Percentiles rank a stretch among this genome's conserved stretches.
Conservation (phyloP, 2,888 invertebrate species). For the Acrobasis repandana region DNA sequence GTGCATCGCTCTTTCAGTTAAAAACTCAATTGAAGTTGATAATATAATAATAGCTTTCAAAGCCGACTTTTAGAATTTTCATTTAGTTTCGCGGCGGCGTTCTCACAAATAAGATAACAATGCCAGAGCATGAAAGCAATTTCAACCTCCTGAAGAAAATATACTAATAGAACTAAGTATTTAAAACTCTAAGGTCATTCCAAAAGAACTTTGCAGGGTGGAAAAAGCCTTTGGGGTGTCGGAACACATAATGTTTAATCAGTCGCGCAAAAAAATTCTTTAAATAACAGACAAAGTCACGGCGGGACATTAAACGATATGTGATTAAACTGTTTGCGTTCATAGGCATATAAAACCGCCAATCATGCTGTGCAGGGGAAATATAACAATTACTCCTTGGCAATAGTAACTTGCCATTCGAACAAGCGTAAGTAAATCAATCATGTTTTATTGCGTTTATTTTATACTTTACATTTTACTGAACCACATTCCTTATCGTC, state of each 20-base stretch:
- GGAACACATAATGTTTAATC: constrained; percentile 12
- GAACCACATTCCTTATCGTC: constrained; percentile 4
- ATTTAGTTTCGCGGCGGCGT: constrained; percentile 34
- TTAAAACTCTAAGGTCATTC: constrained; percentile 32
- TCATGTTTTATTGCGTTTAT: constrained; percentile 8
- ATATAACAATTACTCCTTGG: not conserved
- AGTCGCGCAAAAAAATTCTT: constrained; percentile 5
- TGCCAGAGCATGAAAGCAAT: constrained; percentile 33
- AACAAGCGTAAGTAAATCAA: constrained; percentile 4
- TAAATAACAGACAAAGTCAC: constrained; percentile 5
- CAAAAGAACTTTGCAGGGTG: constrained; percentile 26
- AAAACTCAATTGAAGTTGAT: constrained; percentile 39
- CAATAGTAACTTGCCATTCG: not conserved
- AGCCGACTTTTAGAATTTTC: constrained; percentile 40
- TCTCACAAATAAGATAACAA: constrained; percentile 31
- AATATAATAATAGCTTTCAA: constrained; percentile 42
- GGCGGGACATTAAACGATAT: constrained; percentile 3
- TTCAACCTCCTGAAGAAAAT: constrained; percentile 35
- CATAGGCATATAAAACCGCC: constrained; percentile 1
- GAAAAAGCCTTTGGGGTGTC: constrained; percentile 3
- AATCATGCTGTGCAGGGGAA: not conserved
- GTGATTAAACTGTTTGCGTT: not conserved
- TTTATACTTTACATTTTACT: constrained; percentile 5
- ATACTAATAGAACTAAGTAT: constrained; percentile 34
- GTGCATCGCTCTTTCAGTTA: constrained; percentile 45